phyloP scores from a whole-genome alignment of 2,888 invertebrate genomes.

The Keiferia lycopersicella region DNA sequence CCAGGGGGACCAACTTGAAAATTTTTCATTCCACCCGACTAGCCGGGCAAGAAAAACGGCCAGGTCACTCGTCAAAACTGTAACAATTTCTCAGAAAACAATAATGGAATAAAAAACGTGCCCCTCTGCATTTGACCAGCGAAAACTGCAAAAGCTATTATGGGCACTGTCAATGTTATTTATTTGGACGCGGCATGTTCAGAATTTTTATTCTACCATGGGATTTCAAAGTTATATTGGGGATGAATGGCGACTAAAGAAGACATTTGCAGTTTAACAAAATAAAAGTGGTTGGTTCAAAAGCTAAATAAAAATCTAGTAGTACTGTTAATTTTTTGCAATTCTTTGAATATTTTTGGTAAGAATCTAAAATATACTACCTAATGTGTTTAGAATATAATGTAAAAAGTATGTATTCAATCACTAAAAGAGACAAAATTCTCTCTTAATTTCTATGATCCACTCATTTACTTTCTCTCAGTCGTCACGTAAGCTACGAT shows the following conservation, averaged over 20 bases:
- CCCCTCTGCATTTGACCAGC: slow-evolving; percentile 58
- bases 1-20: slow-evolving; percentile 76
- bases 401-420: too few relatives aligned
- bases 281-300: background rate
- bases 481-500: slow-evolving; percentile 2
- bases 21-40: slow-evolving; percentile 78
- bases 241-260: slow-evolving; percentile 42
- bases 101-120: slow-evolving; percentile 75
- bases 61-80: slow-evolving; percentile 80
- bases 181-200: slow-evolving; percentile 71
- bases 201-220: slow-evolving; percentile 77
- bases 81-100: slow-evolving; percentile 80
- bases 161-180: slow-evolving; percentile 78
- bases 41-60: slow-evolving; percentile 73
- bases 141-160: slow-evolving; percentile 63
- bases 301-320: too few relatives aligned
- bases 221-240: slow-evolving; percentile 76
- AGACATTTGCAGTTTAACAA: slow-evolving; percentile 24
- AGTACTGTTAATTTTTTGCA: too few relatives aligned
- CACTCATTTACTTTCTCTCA: background rate
- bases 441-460: too few relatives aligned
- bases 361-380: too few relatives aligned
- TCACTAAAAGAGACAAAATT: too few relatives aligned
- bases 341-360: too few relatives aligned
- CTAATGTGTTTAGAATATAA: too few relatives aligned